Conservation (phyloP, 2,113 vertebrate species). For the Boulengeromyrus knoepffleri region DNA sequence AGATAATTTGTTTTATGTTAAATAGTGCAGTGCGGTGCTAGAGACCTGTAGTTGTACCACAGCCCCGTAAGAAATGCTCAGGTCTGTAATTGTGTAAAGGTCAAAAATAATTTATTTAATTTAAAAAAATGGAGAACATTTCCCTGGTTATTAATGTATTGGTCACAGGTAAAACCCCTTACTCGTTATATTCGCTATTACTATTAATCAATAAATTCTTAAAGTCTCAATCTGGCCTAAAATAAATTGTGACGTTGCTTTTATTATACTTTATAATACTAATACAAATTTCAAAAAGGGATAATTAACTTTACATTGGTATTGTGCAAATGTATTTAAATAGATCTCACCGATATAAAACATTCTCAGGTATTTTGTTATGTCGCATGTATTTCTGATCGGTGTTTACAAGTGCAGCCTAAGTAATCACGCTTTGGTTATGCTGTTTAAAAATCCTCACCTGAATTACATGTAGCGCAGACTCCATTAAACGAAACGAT, state of each 20-base stretch:
- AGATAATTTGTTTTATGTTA: not conserved
- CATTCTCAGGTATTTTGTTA: not conserved
- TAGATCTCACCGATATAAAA: not conserved
- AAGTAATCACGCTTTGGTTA: not conserved
- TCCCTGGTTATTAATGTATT: not conserved
- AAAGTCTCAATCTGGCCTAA: not conserved
- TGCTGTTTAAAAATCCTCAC: not conserved
- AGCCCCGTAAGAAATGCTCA: not conserved
- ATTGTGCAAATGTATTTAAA: not conserved
- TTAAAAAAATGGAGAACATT: not conserved
- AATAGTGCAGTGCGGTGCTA: not conserved
- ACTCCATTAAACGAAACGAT: not conserved
- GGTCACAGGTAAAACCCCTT: not conserved
- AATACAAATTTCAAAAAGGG: not conserved
- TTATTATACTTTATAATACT: not conserved
- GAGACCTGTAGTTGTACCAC: not conserved
- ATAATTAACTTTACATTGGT: not conserved
- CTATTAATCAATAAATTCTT: not conserved
- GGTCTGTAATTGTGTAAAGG: not conserved
- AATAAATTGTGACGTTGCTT: not conserved
- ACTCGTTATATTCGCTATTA: not conserved
- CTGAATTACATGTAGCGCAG: not conserved
- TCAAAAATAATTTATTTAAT: not conserved
- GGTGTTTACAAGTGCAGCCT: not conserved
- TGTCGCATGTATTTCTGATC: not conserved